Percentiles rank a stretch among this genome's conserved stretches.
Conservation (phyloP, 2,888 invertebrate species). For the Steinernema hermaphroditum region DNA sequence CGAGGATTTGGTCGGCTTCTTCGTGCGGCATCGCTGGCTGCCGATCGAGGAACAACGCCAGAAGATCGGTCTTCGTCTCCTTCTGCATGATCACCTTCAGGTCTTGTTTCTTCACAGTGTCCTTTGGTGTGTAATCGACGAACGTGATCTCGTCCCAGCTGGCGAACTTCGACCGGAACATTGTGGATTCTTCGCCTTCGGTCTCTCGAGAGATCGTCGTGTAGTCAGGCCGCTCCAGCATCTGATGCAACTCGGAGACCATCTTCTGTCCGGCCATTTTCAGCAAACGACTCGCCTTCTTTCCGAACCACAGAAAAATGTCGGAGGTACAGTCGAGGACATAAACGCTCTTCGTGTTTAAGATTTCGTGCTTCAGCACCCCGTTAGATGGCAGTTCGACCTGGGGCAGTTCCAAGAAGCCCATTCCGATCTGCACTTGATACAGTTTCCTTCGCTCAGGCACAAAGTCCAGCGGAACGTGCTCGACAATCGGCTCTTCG, state of each 20-base stretch:
- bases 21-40: constrained; percentile 79
- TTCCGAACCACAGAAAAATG: constrained; percentile 78
- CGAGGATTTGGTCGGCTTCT: constrained; percentile 62
- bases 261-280: constrained; percentile 74
- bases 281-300: constrained; percentile 82
- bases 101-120: constrained; percentile 75
- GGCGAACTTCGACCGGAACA: constrained; percentile 93
- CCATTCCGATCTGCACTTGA: constrained; percentile 94
- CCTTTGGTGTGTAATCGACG: constrained; percentile 96
- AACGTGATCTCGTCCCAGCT: constrained; percentile 99
- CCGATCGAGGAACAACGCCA: constrained; percentile 90
- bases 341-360: constrained; percentile 85
- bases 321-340: constrained; percentile 87
- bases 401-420: constrained; percentile 95
- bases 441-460: constrained; percentile 59
- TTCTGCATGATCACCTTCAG: constrained; percentile 73
- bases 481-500: constrained; percentile 69
- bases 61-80: constrained; percentile 80
- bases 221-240: constrained; percentile 83
- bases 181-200: constrained; percentile 70
- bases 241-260: constrained; percentile 91
- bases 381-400: constrained; percentile 67
- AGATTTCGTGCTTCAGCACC: constrained; percentile 71
- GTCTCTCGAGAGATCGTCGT: constrained; percentile 74
- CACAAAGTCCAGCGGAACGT: constrained; percentile 70